Evolutionary conservation across 2,888 invertebrate genomes (phyloP).

Genomic region (Clivina fossor): DNA sequence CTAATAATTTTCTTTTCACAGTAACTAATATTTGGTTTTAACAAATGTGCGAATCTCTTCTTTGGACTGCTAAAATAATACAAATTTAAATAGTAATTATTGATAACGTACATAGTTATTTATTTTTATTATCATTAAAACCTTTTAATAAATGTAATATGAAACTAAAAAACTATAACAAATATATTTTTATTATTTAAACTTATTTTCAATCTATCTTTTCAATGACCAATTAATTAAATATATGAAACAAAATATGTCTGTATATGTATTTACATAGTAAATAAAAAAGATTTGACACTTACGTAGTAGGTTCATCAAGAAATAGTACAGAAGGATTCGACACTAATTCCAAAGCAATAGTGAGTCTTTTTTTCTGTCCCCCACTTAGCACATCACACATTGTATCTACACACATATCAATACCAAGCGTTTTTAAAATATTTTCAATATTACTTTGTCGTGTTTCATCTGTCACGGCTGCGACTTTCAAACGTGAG

Average conservation of each 20-base stretch:
- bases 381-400: conserved; percentile 73
- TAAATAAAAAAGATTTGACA: conserved; percentile 34
- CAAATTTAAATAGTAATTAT: too few relatives aligned
- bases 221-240: not conserved
- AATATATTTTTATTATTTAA: too few relatives aligned
- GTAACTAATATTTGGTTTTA: too few relatives aligned
- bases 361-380: conserved; percentile 73
- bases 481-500: conserved; percentile 71
- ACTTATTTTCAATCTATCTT: too few relatives aligned
- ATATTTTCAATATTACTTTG: conserved; percentile 62
- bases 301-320: conserved; percentile 81
- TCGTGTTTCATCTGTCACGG: conserved; percentile 61
- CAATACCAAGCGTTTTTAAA: conserved; percentile 68
- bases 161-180: too few relatives aligned
- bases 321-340: conserved; percentile 81
- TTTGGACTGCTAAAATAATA: too few relatives aligned
- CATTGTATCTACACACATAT: conserved; percentile 65
- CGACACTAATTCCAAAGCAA: conserved; percentile 77
- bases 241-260: not conserved
- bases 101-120: too few relatives aligned
- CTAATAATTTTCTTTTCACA: too few relatives aligned
- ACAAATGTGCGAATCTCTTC: too few relatives aligned
- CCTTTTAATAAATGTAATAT: too few relatives aligned
- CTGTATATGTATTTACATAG: not conserved
- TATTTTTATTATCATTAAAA: too few relatives aligned